These are phyloP conservation scores for Noctilio leporinus DNA, from an alignment of 2,113 vertebrate genomes.

Conservation along the genomic window DNA sequence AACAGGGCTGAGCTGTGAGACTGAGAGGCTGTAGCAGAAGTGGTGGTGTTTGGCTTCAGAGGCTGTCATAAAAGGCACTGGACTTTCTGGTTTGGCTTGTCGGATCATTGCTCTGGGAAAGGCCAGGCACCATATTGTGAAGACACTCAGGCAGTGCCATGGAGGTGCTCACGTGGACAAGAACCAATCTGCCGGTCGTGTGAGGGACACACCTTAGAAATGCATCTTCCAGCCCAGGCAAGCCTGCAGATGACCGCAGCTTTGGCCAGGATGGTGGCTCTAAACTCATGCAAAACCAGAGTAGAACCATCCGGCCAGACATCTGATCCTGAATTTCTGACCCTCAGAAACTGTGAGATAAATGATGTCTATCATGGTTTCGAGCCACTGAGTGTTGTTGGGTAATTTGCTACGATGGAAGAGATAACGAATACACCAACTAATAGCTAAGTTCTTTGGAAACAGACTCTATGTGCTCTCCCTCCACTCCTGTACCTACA, in stretches of 20 bases:
- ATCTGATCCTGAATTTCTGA: not conserved
- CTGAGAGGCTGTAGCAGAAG: not conserved
- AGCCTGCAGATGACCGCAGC: not conserved
- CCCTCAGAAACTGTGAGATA: not conserved
- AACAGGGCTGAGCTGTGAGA: not conserved
- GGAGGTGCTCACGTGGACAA: not conserved
- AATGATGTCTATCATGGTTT: not conserved
- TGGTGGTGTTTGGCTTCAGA: not conserved
- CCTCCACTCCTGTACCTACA: not conserved
- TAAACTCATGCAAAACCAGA: not conserved
- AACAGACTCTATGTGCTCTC: not conserved
- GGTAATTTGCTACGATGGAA: not conserved
- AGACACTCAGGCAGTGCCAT: not conserved
- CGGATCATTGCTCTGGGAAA: not conserved
- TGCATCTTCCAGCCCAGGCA: not conserved
- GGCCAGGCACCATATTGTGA: not conserved
- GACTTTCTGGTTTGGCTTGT: not conserved
- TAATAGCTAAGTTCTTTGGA: not conserved
- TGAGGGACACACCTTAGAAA: not conserved
- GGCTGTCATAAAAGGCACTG: not conserved
- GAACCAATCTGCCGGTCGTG: not conserved
- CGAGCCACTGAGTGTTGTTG: not conserved
- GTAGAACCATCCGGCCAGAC: not conserved
- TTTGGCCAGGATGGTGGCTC: not conserved
- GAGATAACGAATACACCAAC: not conserved